phyloP scores from a whole-genome alignment of 2,113 vertebrate species.

The Cathartes aura region DNA sequence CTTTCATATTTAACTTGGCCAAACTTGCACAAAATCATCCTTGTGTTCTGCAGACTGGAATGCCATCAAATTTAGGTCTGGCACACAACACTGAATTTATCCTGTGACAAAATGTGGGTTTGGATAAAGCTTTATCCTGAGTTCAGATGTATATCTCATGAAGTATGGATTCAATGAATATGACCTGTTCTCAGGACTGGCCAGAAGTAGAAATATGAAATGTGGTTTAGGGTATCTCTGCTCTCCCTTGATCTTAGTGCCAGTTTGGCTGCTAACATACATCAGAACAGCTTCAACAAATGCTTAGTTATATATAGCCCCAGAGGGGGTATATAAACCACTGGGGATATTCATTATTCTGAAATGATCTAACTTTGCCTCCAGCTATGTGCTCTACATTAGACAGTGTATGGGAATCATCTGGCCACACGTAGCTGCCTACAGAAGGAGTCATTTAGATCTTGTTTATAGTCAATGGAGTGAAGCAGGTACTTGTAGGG shows the following conservation, averaged over 20 bases:
- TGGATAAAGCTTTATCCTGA: neutral
- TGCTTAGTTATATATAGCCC: neutral
- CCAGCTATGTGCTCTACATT: neutral
- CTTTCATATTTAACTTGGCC: neutral
- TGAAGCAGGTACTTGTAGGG: neutral
- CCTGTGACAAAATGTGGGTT: neutral
- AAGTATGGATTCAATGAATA: neutral
- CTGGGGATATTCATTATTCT: conserved; percentile 10
- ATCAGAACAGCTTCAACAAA: neutral
- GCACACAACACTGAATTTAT: neutral
- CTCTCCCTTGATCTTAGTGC: neutral
- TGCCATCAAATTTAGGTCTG: neutral
- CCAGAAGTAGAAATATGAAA: neutral
- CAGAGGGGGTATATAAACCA: neutral
- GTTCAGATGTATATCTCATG: neutral
- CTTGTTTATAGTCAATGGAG: neutral
- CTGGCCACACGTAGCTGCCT: neutral
- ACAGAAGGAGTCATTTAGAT: neutral
- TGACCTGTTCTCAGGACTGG: neutral
- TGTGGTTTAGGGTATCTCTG: neutral
- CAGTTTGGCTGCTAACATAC: neutral
- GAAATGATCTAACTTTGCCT: neutral
- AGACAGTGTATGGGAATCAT: neutral
- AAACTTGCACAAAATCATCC: neutral
- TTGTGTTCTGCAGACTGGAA: neutral